phyloP scores from a whole-genome alignment of 2,797 vertebrate genomes.

The Echiichthys vipera region DNA sequence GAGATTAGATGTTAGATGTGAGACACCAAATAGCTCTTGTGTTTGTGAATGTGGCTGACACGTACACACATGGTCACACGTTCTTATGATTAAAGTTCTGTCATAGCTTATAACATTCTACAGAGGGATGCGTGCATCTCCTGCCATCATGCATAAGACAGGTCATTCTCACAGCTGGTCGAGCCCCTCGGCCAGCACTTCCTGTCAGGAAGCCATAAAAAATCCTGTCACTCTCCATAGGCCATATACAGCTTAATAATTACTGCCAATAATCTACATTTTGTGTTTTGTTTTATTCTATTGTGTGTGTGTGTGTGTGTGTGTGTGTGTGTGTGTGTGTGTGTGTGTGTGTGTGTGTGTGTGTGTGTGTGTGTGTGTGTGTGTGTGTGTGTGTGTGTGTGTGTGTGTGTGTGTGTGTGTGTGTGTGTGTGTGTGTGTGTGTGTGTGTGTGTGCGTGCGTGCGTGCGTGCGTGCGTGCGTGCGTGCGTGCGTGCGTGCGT shows the following conservation, averaged over 20 bases:
- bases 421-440: too few relatives aligned
- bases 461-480: too few relatives aligned
- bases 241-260: conserved; percentile 3
- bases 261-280: conserved; percentile 11
- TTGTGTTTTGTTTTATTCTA: too few relatives aligned
- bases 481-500: neutral
- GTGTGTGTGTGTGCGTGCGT: too few relatives aligned
- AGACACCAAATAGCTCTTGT: conserved; percentile 1
- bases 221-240: conserved; percentile 20
- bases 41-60: neutral
- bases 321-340: neutral
- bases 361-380: too few relatives aligned
- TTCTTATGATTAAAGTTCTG: conserved; percentile 42
- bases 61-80: conserved; percentile 12
- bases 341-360: neutral
- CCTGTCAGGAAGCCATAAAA: conserved; percentile 42
- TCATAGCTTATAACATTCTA: conserved; percentile 16
- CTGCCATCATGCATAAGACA: conserved; percentile 26
- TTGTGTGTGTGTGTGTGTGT: neutral
- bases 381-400: neutral
- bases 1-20: conserved; percentile 19
- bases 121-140: conserved; percentile 37
- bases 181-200: conserved; percentile 36
- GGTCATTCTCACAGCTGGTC: conserved; percentile 44
- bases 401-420: neutral